Base-by-base conservation (phyloP, 1,140 invertebrate genomes). In the Heliconius hermathena region DNA sequence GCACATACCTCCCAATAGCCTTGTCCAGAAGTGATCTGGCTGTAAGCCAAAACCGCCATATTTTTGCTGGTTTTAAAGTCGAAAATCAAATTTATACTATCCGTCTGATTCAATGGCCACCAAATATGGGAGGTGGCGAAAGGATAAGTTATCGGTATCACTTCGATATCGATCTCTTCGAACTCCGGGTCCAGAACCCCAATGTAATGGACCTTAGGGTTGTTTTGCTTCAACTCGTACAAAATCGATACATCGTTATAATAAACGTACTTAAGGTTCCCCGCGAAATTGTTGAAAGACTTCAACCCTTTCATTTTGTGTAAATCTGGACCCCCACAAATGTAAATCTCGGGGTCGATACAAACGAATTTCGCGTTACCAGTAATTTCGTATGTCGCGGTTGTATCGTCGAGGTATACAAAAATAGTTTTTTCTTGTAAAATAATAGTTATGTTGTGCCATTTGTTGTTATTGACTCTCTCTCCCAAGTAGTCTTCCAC, bases 281-380 rank as follows among this genome's bases (percentile, higher is more conserved):
- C 98, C 87, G 97, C 97, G 86, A 97, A 97, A 94, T 97, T 97
- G 89, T 97, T 97, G 79, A 96, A 95, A 1, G 97, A 97, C 20
- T 95, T 94, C 16, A 97, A 91, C 5, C 97, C 97, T 87, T 96
- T 96, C 91, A 97, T 97, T 89, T 98, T 97, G 85, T 97, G 95
- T 33, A 97, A 90, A 84, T 97, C 97, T 3, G 97, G 97, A 18
- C 97, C 97, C 54, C 97, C 97, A 18, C 98, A 98, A 81, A 99
- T 97, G 87, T 98, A 99, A 82, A 99, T 98, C 90, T 98, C 97
- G 8, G 98, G 98, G 95, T 99, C 98, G 71, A 99, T 98, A 81
- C 98, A 97, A 78, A 99, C 95, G 89, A 98, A 97, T 82, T 96
- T 96, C 83, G 96, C 96, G 22, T 96, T 95, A 5, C 97, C 97